A percentile compares a stretch with the other conserved stretches of the same genome.
Evolutionary conservation across 2,797 vertebrate species (phyloP).

Genomic region (Pangasius djambal): DNA sequence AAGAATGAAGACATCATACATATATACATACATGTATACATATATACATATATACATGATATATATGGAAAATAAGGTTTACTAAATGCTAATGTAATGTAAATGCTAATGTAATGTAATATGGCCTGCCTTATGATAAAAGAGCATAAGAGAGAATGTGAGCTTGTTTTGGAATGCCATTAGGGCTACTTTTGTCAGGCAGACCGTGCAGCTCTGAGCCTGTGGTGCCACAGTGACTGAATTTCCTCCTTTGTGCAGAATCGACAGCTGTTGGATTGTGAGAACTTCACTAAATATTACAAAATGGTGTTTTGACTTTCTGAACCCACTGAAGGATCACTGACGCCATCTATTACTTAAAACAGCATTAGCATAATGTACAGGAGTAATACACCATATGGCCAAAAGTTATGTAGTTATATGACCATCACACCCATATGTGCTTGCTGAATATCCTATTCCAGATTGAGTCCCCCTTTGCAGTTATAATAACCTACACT

Average conservation of each 20-base stretch:
- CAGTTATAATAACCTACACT: neutral
- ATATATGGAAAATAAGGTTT: neutral
- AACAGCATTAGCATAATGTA: neutral
- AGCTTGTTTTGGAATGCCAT: constrained; percentile 13
- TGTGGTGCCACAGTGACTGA: neutral
- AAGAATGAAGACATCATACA: neutral
- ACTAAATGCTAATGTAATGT: neutral
- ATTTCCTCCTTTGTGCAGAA: neutral
- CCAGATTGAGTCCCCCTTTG: neutral
- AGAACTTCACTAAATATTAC: neutral
- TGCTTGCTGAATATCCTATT: neutral
- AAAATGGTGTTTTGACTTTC: constrained; percentile 8
- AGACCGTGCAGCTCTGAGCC: constrained; percentile 1
- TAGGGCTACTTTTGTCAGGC: neutral
- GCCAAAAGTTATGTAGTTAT: neutral
- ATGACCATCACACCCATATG: neutral
- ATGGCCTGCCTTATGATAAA: neutral
- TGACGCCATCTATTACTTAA: neutral
- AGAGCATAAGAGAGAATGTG: neutral
- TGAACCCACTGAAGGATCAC: neutral
- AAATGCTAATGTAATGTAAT: neutral
- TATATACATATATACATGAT: too few species aligned
- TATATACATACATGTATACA: too few species aligned
- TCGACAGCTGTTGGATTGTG: neutral
- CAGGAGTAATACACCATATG: neutral